Base-by-base conservation (phyloP, 2,888 invertebrate genomes). In the Leucoptera coffeella region DNA sequence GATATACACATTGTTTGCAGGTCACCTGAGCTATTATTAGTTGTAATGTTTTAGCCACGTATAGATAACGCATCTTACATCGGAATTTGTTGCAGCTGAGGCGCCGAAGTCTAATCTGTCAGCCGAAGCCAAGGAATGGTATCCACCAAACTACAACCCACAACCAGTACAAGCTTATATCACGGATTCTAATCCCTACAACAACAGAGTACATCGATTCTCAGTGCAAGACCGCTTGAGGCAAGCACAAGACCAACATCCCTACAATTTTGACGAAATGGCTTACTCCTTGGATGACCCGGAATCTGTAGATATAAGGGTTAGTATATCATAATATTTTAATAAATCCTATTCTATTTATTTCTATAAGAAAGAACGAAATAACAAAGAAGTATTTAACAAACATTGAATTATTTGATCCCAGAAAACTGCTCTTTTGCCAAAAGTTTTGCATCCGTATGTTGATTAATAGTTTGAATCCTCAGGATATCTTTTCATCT, bases 101-200 rank as follows among this genome's bases (percentile, higher is more conserved):
- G 8, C 29, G 4, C 29, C 25, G 12, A 65, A 60, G 38, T 72
- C 69, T 11, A 72, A 49, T 12, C 40, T 77, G 32, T 75, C 75
- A 23, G 76, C 67, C 10, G 74, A 76, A 29, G 78, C 78, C 14
- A 69, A 75, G 37, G 78, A 77, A 52, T 78, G 75, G 74, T 74
- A 67, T 39, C 77, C 77, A 27, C 59, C 71, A 12, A 73, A 69
- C 39, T 72, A 73, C 45, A 57, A 50, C 23, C 56, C 53, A 8
- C 60, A 59, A 35, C 38, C 46, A 13, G 64, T 51, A 17, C 15
- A 27, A 15, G 25, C 25, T 12, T 25, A 29, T 15, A 8, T 14
- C 38, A 41, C 41, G 19, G 64, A 65, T 25, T 49, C 57, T 28
- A 46, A 45, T 10, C 47, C 50, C 2, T 62, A 56, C 29, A 44